A percentile compares a stretch with the other conserved stretches of the same genome.
These are phyloP conservation scores for Phoxinus dragarum DNA, from an alignment of 2,797 vertebrate species.

Conservation along the genomic window DNA sequence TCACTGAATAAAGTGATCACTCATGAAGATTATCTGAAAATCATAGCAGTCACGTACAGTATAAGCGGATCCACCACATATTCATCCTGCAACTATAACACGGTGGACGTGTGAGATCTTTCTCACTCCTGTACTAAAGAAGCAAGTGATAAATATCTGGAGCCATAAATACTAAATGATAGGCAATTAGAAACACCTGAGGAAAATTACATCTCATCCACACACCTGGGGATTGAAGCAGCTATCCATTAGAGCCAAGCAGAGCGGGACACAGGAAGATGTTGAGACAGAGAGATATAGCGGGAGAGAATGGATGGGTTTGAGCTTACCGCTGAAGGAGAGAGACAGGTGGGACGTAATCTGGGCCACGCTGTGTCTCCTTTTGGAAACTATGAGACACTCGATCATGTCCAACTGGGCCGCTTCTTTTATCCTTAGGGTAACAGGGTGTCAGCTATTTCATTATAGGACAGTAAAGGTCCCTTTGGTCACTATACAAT, in stretches of 20 bases:
- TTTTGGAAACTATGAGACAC: constrained; percentile 37
- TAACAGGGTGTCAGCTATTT: constrained; percentile 36
- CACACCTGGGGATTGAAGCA: constrained; percentile 67
- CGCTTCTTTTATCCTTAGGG: constrained; percentile 25
- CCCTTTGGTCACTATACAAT: not conserved
- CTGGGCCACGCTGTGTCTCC: constrained; percentile 24
- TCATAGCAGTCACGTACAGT: not conserved
- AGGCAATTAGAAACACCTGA: constrained; percentile 78
- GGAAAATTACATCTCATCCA: constrained; percentile 69
- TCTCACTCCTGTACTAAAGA: constrained; percentile 59
- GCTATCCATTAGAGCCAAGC: constrained; percentile 60
- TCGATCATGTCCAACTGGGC: constrained; percentile 33
- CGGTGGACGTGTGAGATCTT: constrained; percentile 46
- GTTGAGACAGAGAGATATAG: constrained; percentile 45
- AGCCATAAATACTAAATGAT: constrained; percentile 77
- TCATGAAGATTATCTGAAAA: not conserved
- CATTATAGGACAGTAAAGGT: constrained; percentile 32
- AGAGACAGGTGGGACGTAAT: constrained; percentile 21
- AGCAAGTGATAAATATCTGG: constrained; percentile 68
- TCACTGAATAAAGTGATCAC: not conserved
- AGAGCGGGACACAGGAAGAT: constrained; percentile 39
- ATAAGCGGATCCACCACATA: not conserved
- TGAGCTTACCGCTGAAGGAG: constrained; percentile 16
- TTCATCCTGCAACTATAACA: constrained; percentile 54
- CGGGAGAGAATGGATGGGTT: constrained; percentile 25